Evolutionary conservation across 1,140 invertebrate species (phyloP).

Genomic region (Dolichoris vasculosae): DNA sequence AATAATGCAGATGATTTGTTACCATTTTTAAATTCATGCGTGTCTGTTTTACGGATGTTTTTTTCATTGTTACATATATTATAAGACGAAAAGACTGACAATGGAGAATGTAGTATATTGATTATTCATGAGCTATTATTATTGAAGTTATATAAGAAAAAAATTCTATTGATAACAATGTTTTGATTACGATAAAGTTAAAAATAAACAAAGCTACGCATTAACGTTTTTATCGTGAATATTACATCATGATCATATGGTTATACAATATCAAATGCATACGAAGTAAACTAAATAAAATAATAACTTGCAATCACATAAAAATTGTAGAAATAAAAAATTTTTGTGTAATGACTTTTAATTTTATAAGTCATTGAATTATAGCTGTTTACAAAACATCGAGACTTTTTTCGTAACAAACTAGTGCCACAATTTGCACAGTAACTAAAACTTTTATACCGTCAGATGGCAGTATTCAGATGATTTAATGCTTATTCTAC

Average conservation of each 20-base stretch:
- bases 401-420: too few species aligned
- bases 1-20: too few species aligned
- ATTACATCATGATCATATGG: not conserved
- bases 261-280: not conserved
- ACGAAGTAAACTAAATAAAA: not conserved
- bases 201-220: constrained; percentile 39
- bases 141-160: constrained; percentile 26
- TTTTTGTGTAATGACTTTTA: too few species aligned
- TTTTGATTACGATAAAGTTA: constrained; percentile 23
- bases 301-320: not conserved
- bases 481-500: not conserved
- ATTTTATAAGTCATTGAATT: too few species aligned
- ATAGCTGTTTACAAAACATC: too few species aligned
- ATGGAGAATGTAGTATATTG: constrained; percentile 20
- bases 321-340: not conserved
- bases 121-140: constrained; percentile 24
- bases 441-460: not conserved
- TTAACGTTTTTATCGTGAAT: constrained; percentile 11
- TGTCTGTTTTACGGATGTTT: not conserved
- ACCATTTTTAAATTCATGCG: too few species aligned
- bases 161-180: constrained; percentile 1
- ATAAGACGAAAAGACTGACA: not conserved
- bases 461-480: not conserved
- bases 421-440: not conserved
- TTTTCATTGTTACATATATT: constrained; percentile 17